Percentiles rank a stretch among this genome's conserved stretches.
Conservation (phyloP, 2,888 invertebrate species). For the Adela reaumurella region DNA sequence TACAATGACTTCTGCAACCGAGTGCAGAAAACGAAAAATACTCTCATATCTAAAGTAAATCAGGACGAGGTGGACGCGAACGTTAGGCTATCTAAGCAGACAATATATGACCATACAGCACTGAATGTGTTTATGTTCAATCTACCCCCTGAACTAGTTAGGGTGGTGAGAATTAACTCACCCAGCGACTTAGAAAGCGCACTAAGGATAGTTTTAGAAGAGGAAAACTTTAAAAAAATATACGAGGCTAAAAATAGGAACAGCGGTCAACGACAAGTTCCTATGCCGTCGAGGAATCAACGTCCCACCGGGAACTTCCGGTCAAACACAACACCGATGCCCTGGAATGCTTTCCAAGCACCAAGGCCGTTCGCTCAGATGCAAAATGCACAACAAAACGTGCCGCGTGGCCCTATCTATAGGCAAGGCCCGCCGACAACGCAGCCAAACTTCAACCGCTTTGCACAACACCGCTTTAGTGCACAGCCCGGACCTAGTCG, state of each 20-base stretch:
- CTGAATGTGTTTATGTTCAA: neutral
- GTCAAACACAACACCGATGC: no score
- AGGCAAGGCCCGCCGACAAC: no score
- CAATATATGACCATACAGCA: neutral
- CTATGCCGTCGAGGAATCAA: no score
- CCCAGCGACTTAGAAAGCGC: neutral
- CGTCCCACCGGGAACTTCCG: no score
- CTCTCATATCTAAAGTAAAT: neutral
- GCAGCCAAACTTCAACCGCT: no score
- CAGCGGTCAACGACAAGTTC: no score
- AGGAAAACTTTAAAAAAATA: neutral
- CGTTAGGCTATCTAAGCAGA: neutral
- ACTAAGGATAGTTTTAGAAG: neutral
- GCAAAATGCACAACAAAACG: no score
- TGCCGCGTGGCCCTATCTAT: no score
- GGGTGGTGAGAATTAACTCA: neutral
- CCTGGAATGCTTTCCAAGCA: no score
- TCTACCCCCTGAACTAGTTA: neutral
- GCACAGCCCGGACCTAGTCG: no score
- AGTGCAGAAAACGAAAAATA: neutral
- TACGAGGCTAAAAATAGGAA: neutral
- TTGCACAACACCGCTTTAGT: no score
- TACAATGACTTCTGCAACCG: neutral
- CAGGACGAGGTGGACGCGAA: neutral
- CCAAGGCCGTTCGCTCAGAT: no score